These are phyloP conservation scores for Cherax quadricarinatus DNA, from an alignment of 1,140 invertebrate species.

Conservation along the genomic window DNA sequence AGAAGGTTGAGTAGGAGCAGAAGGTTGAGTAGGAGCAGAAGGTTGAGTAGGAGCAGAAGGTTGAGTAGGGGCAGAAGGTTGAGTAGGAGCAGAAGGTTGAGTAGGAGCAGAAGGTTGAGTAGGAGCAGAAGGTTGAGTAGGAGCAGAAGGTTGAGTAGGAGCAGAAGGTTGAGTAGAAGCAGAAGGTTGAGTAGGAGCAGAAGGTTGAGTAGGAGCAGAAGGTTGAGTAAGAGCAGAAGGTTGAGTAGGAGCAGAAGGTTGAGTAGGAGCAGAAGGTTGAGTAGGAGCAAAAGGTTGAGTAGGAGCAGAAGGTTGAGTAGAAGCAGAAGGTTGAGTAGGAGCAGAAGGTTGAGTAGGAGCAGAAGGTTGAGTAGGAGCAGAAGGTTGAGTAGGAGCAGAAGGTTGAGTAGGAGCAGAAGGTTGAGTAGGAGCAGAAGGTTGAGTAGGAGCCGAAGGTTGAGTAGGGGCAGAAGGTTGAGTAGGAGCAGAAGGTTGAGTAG, in stretches of 20 bases:
- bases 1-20: no score
- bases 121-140: not conserved
- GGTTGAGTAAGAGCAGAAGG: not conserved
- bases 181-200: not conserved
- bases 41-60: not conserved
- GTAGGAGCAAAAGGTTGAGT: not conserved
- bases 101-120: not conserved
- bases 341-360: not conserved
- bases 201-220: not conserved
- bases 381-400: not conserved
- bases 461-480: no score
- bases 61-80: not conserved
- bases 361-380: not conserved
- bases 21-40: not conserved
- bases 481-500: not conserved
- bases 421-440: not conserved
- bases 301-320: not conserved
- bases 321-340: not conserved
- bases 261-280: not conserved
- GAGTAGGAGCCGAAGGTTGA: not conserved
- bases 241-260: not conserved
- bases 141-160: not conserved
- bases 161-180: not conserved
- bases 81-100: not conserved
- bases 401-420: not conserved